These are phyloP conservation scores for Tapirus terrestris DNA, from an alignment of 2,113 vertebrate species.

Conservation along the genomic window DNA sequence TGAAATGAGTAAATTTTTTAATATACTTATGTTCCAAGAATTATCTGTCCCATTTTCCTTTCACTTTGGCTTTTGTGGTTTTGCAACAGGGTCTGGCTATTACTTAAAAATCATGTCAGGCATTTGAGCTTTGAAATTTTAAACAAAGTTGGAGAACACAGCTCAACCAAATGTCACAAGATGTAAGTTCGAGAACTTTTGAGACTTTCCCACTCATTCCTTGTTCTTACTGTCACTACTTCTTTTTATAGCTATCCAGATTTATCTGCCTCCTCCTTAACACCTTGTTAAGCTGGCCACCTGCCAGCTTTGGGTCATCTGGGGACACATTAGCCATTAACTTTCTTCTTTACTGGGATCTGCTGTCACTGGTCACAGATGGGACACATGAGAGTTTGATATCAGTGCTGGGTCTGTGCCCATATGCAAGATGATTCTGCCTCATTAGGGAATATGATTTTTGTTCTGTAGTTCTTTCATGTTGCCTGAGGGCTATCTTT, in stretches of 20 bases:
- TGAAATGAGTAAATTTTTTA: background rate
- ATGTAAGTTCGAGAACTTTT: background rate
- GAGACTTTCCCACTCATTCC: background rate
- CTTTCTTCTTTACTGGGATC: background rate
- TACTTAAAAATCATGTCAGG: background rate
- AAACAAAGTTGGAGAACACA: background rate
- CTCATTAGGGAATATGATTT: background rate
- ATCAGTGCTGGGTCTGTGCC: background rate
- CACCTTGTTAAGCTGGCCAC: constrained; percentile 33
- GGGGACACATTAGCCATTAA: constrained; percentile 27
- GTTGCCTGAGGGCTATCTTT: background rate
- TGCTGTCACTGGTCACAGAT: constrained; percentile 4
- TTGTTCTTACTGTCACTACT: background rate
- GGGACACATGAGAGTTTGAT: background rate
- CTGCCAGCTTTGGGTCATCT: constrained; percentile 38
- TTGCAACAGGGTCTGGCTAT: background rate
- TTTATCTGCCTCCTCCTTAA: constrained; percentile 3
- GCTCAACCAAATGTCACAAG: background rate
- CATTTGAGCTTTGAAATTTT: constrained; percentile 25
- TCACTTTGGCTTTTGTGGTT: constrained; percentile 33
- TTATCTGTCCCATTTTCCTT: constrained; percentile 8
- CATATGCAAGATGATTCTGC: background rate
- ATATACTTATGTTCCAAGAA: background rate
- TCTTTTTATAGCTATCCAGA: constrained; percentile 34
- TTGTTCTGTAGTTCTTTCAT: background rate